Evolutionary conservation across 2,113 vertebrate species (phyloP).

Genomic region (Callochromis pleurospilus): DNA sequence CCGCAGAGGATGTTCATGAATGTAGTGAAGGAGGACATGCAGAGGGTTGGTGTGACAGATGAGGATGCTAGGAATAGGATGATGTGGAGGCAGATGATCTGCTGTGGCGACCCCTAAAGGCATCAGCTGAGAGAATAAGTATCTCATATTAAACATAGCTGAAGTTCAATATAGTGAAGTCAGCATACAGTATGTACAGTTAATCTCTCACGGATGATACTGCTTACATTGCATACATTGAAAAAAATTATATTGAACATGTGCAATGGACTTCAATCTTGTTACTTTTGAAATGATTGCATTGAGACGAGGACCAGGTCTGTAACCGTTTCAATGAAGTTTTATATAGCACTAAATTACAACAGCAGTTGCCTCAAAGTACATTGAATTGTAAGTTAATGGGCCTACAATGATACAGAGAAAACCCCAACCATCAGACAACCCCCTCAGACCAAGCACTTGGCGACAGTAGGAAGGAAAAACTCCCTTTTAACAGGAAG

Average conservation of each 20-base stretch:
- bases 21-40: neutral
- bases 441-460: neutral
- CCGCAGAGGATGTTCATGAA: neutral
- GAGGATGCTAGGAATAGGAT: neutral
- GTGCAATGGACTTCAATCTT: neutral
- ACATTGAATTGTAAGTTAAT: neutral
- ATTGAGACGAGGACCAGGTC: neutral
- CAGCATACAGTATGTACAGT: neutral
- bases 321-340: neutral
- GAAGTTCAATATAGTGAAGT: neutral
- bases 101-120: neutral
- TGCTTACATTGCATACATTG: neutral
- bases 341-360: neutral
- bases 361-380: neutral
- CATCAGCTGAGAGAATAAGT: neutral
- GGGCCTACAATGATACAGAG: neutral
- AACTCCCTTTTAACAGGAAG: neutral
- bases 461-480: neutral
- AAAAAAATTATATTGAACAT: neutral
- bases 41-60: neutral
- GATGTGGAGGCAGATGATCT: neutral
- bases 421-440: neutral
- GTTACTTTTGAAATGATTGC: neutral
- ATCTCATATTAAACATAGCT: neutral
- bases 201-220: neutral